phyloP scores from a whole-genome alignment of 2,113 vertebrate genomes.

The Coryphaenoides rupestris region DNA sequence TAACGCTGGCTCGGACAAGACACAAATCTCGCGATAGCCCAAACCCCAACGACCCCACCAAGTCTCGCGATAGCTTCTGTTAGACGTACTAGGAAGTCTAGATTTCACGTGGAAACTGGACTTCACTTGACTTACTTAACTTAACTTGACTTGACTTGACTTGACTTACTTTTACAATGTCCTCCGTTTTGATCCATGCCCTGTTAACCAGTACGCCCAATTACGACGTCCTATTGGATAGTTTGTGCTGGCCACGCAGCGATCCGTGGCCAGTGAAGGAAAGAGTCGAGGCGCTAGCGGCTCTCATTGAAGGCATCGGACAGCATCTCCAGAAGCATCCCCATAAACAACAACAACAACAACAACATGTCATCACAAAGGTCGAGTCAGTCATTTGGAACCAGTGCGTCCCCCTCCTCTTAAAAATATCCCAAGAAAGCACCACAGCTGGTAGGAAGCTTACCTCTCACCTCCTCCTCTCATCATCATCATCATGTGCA shows the following conservation, averaged over 20 bases:
- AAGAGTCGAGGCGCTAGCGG: conserved; percentile 72
- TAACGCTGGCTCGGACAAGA: too few relatives aligned
- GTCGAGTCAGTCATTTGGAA: conserved; percentile 66
- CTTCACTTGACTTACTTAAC: too few relatives aligned
- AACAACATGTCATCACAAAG: too few relatives aligned
- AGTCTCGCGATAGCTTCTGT: too few relatives aligned
- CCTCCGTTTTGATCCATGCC: conserved; percentile 62
- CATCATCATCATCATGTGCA: too few relatives aligned
- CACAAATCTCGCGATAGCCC: conserved; percentile 58
- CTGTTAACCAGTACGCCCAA: conserved; percentile 69
- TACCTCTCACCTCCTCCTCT: too few relatives aligned
- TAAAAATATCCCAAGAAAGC: conserved; percentile 36
- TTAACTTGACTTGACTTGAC: too few relatives aligned
- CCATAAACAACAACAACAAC: too few relatives aligned
- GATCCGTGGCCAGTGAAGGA: conserved; percentile 63
- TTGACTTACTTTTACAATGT: conserved; percentile 43
- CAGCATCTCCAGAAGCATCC: conserved; percentile 47
- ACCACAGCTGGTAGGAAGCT: neutral
- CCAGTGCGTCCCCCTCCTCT: conserved; percentile 75
- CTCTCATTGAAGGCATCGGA: conserved; percentile 57
- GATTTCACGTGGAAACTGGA: conserved; percentile 13
- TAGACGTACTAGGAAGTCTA: conserved; percentile 69
- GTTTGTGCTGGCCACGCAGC: conserved; percentile 66
- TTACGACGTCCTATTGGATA: conserved; percentile 58
- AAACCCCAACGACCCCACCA: too few relatives aligned